phyloP scores from a whole-genome alignment of 2,797 vertebrate species.

The Prionace glauca region DNA sequence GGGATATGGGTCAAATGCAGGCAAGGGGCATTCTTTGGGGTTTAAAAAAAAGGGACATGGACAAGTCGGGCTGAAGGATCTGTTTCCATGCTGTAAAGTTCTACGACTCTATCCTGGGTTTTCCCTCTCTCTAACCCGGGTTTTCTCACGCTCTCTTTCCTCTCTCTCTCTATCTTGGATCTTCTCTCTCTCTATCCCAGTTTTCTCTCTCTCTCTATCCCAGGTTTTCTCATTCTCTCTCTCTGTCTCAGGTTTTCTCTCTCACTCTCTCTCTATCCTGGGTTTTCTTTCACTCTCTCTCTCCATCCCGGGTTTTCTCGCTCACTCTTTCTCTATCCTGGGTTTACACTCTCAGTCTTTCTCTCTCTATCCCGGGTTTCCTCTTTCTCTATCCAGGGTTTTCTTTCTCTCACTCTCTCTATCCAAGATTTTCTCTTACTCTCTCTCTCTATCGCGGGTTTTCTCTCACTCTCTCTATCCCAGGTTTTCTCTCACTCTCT shows the following conservation, averaged over 20 bases:
- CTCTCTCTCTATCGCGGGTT: background rate
- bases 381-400: background rate
- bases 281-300: background rate
- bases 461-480: background rate
- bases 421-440: background rate
- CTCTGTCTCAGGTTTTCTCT: too few species aligned
- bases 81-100: too few species aligned
- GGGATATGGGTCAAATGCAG: too few species aligned
- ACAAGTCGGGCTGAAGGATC: too few species aligned
- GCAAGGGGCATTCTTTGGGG: too few species aligned
- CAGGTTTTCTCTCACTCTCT: background rate
- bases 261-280: background rate
- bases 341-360: background rate
- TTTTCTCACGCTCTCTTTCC: too few species aligned
- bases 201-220: background rate
- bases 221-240: background rate
- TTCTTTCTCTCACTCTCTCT: background rate
- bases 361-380: background rate
- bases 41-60: too few species aligned
- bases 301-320: background rate
- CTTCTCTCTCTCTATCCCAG: background rate
- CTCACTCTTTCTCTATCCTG: background rate
- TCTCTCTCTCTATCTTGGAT: background rate
- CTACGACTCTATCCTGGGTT: too few species aligned
- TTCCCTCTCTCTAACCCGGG: too few species aligned